Conservation (phyloP, 2,888 invertebrate genomes). For the Acanthoscelides obtectus region DNA sequence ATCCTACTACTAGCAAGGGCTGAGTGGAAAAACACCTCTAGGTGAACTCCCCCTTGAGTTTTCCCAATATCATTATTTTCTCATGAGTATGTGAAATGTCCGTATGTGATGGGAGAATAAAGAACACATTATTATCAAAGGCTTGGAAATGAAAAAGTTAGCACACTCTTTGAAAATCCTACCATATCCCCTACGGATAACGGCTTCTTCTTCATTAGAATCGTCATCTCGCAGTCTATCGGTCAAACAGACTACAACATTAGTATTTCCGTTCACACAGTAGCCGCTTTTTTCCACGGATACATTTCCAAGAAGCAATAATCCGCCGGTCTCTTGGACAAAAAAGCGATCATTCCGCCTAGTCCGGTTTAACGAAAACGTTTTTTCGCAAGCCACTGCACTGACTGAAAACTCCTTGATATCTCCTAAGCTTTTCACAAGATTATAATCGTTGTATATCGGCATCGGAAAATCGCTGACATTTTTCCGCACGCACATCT, state of each 20-base stretch:
- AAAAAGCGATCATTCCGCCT: slow-evolving; percentile 2
- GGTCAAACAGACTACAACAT: background rate
- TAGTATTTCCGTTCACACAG: slow-evolving; percentile 6
- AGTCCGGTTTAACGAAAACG: slow-evolving; percentile 1
- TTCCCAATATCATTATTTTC: too few species aligned
- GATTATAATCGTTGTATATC: background rate
- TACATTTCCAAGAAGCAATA: slow-evolving; percentile 7
- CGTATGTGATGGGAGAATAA: too few species aligned
- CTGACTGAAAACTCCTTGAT: background rate
- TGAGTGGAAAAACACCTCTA: too few species aligned
- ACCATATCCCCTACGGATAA: background rate
- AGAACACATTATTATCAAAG: too few species aligned
- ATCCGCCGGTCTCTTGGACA: slow-evolving; percentile 8
- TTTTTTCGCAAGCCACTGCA: background rate
- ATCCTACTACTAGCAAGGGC: too few species aligned
- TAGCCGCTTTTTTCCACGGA: slow-evolving; percentile 6
- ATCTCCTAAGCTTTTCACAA: background rate
- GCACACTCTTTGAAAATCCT: too few species aligned
- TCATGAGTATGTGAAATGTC: too few species aligned
- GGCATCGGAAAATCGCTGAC: background rate
- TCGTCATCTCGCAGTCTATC: background rate
- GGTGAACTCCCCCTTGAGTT: too few species aligned
- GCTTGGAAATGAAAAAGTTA: too few species aligned
- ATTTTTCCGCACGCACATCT: slow-evolving; percentile 2
- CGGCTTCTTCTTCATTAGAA: background rate